Percentiles rank a stretch among this genome's conserved stretches.
phyloP scores from a whole-genome alignment of 2,888 invertebrate species.

The Margaritifera margaritifera region DNA sequence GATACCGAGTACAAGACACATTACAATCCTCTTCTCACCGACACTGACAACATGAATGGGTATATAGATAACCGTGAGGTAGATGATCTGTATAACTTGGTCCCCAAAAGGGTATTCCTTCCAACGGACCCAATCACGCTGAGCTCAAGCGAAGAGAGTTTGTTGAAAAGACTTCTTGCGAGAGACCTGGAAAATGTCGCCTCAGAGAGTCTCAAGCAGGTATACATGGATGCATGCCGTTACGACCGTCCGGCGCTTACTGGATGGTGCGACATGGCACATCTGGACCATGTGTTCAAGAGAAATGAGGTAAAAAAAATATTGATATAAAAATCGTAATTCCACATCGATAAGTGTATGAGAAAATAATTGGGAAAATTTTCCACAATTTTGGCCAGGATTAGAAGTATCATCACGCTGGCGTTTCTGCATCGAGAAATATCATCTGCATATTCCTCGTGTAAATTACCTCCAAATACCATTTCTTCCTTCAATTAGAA shows the following conservation, averaged over 20 bases:
- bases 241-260: conserved; percentile 52
- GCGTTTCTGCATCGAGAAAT: too few species aligned
- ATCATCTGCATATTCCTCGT: too few species aligned
- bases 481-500: too few species aligned
- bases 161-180: conserved; percentile 47
- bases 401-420: too few species aligned
- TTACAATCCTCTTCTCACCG: conserved; percentile 13
- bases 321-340: too few species aligned
- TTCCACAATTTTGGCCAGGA: too few species aligned
- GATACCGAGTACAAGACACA: conserved; percentile 34
- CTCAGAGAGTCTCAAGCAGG: conserved; percentile 47
- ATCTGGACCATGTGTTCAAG: conserved; percentile 44
- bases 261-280: conserved; percentile 55
- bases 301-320: conserved; percentile 39
- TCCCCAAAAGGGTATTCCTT: conserved; percentile 51
- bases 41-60: conserved; percentile 1
- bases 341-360: too few species aligned
- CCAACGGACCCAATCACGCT: conserved; percentile 53
- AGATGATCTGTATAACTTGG: conserved; percentile 25
- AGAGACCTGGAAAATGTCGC: conserved; percentile 49
- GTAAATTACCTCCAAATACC: too few species aligned
- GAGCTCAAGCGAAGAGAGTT: conserved; percentile 47
- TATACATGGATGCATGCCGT: conserved; percentile 61
- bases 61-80: conserved; percentile 8
- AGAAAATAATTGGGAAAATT: too few species aligned